A percentile compares a stretch with the other conserved stretches of the same genome.
Evolutionary conservation across 2,888 invertebrate species (phyloP).

Genomic region (Pterobdella sp.): DNA sequence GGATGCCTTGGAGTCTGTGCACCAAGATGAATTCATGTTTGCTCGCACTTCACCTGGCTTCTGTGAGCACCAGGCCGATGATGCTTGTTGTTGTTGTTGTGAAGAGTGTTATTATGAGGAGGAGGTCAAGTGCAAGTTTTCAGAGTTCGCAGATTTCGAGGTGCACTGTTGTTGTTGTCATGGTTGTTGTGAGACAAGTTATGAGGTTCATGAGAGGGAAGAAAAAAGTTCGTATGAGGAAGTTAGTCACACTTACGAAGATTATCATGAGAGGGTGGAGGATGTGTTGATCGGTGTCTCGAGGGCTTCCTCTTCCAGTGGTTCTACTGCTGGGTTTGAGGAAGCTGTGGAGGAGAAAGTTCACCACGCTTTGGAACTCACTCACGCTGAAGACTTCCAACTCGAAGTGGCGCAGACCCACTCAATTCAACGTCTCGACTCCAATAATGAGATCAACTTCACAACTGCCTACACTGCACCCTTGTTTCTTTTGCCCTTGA

Average conservation of each 20-base stretch:
- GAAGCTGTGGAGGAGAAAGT: neutral
- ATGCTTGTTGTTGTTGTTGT: constrained; percentile 6
- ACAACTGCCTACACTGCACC: constrained; percentile 34
- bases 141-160: constrained; percentile 1
- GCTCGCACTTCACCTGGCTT: neutral
- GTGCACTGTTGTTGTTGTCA: constrained; percentile 9
- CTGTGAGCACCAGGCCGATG: neutral
- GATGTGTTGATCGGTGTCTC: neutral
- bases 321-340: constrained; percentile 3
- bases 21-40: neutral
- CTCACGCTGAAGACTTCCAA: constrained; percentile 25
- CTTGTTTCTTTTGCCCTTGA: constrained; percentile 37
- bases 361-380: constrained; percentile 17
- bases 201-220: neutral
- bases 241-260: neutral
- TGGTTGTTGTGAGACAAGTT: neutral
- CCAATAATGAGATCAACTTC: neutral
- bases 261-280: neutral
- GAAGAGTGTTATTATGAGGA: neutral
- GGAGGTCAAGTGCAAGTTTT: constrained; percentile 7
- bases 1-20: neutral
- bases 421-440: constrained; percentile 22
- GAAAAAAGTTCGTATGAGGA: neutral
- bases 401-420: constrained; percentile 30
- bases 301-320: neutral